A percentile compares a stretch with the other conserved stretches of the same genome.
Conservation (phyloP, 2,113 vertebrate species). For the Salminus brasiliensis region DNA sequence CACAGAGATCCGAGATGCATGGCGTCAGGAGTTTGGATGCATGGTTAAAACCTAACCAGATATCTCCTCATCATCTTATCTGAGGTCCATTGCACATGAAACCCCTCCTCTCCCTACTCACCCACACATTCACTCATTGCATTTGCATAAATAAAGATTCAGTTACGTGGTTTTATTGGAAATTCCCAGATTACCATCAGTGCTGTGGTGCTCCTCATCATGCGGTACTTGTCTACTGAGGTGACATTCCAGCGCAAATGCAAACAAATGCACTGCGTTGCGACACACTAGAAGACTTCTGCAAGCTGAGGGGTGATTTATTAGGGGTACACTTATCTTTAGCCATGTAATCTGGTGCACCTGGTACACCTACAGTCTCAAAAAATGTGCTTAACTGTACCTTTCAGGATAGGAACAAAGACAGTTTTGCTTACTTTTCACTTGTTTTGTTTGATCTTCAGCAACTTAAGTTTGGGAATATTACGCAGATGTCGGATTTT, state of each 20-base stretch:
- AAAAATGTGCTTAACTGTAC: no score
- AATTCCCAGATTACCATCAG: background rate
- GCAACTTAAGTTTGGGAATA: no score
- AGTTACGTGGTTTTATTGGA: background rate
- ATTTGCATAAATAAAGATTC: background rate
- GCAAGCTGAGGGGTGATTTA: no score
- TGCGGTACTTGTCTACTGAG: background rate
- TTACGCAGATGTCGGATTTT: no score
- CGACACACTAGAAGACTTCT: no score
- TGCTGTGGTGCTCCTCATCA: background rate
- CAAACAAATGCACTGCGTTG: no score
- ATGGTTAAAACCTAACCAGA: constrained; percentile 63
- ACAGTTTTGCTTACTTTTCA: no score
- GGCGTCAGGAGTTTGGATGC: constrained; percentile 12
- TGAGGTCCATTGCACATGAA: constrained; percentile 28
- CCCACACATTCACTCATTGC: background rate
- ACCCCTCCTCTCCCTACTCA: constrained; percentile 5
- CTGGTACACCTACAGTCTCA: no score
- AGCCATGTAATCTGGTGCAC: no score
- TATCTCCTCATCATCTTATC: constrained; percentile 26
- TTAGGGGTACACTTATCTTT: no score
- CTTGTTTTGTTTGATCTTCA: no score
- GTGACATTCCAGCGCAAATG: background rate
- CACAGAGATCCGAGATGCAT: constrained; percentile 18
- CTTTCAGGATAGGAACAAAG: no score